Evolutionary conservation across 2,797 vertebrate species (phyloP).

Genomic region (Coracias cyanogaster): DNA sequence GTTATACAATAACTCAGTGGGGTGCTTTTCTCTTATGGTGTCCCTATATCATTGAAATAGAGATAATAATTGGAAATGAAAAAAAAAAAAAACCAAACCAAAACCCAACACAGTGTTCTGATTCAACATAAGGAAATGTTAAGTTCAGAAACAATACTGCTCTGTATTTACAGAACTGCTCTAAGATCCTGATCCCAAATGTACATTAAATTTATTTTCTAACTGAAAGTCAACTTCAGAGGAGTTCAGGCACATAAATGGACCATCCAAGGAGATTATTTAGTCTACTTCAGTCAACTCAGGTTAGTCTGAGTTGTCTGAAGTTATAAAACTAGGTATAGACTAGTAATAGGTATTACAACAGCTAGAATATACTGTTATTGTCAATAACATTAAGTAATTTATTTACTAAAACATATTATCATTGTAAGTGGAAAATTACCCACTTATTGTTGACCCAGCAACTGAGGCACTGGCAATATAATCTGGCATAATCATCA

Average conservation of each 20-base stretch:
- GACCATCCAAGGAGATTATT: background rate
- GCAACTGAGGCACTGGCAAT: background rate
- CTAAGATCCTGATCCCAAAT: background rate
- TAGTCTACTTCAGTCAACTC: background rate
- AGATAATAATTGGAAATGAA: background rate
- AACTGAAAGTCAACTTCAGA: background rate
- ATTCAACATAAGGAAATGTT: background rate
- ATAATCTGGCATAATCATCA: background rate
- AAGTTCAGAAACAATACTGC: background rate
- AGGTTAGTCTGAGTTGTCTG: background rate
- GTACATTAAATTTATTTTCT: background rate
- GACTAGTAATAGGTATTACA: background rate
- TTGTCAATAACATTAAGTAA: background rate
- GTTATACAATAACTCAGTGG: background rate
- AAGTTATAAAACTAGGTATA: background rate
- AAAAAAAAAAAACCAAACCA: background rate
- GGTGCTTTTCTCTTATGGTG: background rate
- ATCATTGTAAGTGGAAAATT: background rate
- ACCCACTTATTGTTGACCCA: background rate
- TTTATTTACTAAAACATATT: background rate
- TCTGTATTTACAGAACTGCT: background rate
- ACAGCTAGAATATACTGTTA: background rate
- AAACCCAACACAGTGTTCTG: background rate
- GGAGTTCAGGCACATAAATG: background rate
- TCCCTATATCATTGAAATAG: background rate